Evolutionary conservation across 2,797 vertebrate species (phyloP), one percentile per base, ranked within the genome.

Genomic region (Mus spretus): DNA sequence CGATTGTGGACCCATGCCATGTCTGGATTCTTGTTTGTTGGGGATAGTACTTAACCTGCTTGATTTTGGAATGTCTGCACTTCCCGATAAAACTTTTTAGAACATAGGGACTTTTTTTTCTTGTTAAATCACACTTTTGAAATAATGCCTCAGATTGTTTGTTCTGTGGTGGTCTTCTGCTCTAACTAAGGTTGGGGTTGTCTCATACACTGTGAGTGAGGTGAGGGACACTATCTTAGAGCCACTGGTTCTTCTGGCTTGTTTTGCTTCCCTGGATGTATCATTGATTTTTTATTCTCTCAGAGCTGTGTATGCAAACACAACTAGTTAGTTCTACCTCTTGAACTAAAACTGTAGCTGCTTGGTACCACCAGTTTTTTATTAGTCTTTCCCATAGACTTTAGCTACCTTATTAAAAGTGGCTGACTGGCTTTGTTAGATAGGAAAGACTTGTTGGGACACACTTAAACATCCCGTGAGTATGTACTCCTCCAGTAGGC

Each of bases 71-170:
- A 79, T 94, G 47, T 80, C 79, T 81, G 28, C 10, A 28, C 24
- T 79, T 37, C 67, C 19, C 17, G 3, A 11, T 72, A 26, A 13
- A 44, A 75, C 74, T 44, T 86, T 94, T 95, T 92, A 92, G 72
- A 82, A 93, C 26, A 65, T 72, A 72, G 74, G 44, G 67, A 47
- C 83, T 96, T n/a, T 70, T 70, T 70, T 34, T 67, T 17, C 67
- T 70, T 70, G 34, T n/a, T n/a, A 57, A 83, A 84, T 75, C n/a
- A 70, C 20, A 82, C 3, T 90, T 55, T 90, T 90, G 55, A 88
- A 65, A 17, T 53, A 79, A 70, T 85, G 63, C 44, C 37, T 79
- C 37, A 1, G 20, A 15, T 12, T 72, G 31, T 55, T 82, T 92
- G 22, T 75, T 85, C 90, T 77, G n/a, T n/a, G 14, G 37, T 77